These are phyloP conservation scores for Bergia puertoricense DNA, from an alignment of 92 coral and sea anemone genomes.

Conservation along the genomic window DNA sequence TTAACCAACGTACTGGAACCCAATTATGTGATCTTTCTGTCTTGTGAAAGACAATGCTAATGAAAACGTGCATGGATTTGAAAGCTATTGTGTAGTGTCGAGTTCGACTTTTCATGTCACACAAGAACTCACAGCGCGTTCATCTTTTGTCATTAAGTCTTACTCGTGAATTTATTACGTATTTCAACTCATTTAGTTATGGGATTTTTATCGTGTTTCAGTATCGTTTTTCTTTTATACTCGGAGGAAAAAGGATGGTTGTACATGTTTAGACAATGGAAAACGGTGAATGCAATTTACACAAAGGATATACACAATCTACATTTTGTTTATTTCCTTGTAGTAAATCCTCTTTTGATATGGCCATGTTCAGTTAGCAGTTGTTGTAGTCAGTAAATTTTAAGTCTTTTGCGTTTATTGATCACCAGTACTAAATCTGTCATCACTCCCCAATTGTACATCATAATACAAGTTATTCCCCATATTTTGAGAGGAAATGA, in stretches of 20 bases:
- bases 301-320: background rate
- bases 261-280: slow-evolving; percentile 18
- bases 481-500: background rate
- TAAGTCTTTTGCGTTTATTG: background rate
- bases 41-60: slow-evolving; percentile 57
- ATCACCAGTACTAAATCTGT: background rate
- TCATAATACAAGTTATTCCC: background rate
- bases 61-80: slow-evolving; percentile 64
- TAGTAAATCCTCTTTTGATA: background rate
- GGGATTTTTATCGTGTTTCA: background rate
- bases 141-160: background rate
- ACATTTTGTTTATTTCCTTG: slow-evolving; percentile 7
- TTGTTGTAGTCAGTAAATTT: background rate
- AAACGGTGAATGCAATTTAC: background rate
- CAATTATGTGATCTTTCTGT: background rate
- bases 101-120: slow-evolving; percentile 22
- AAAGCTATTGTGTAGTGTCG: slow-evolving; percentile 10
- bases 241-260: background rate
- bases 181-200: background rate
- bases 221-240: background rate
- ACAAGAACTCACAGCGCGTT: background rate
- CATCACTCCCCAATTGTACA: background rate
- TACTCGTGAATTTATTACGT: background rate
- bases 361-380: background rate
- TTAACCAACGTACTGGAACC: background rate